Evolutionary conservation across 2,888 invertebrate genomes (phyloP), one percentile per base, ranked within the genome.

Genomic region (Epiblema foenella): DNA sequence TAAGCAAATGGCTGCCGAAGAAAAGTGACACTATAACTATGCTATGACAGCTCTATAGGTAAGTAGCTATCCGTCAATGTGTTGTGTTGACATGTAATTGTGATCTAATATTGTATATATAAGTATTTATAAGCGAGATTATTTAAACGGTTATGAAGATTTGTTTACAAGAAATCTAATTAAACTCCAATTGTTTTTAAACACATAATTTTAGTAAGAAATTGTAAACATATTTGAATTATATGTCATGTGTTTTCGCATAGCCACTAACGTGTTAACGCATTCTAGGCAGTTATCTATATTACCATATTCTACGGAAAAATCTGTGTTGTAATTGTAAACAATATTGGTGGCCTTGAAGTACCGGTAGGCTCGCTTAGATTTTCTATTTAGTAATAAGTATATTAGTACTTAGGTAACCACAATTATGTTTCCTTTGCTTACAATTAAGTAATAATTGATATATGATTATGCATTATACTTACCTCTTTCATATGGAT

Each of bases 1-100:
- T 90, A 88, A 90, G 93, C 93, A 93, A 93, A 93, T 93, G 93
- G 93, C 93, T 93, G 93, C 93, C 86, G 85, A 86, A 87, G 87
- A 85, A 85, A 85, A 88, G 86, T 90, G 90, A 89, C 89, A 84
- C 79, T 83, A 79, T 83, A 82, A 77, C 81, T 81, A 79, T 77
- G 74, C 81, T 81, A 79, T 77, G 74, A 78, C 76, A 76, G 68
- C 74, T 75, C 71, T 72, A 46, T 69, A 57, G 69, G 74, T 73
- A 69, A 72, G 75, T 69, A 71, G 73, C 63, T 66, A 59, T 69
- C 59, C 71, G 66, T 75, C 73, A 77, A 73, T 70, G 69, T 75
- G 75, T 69, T 77, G 73, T 75, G 72, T 75, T 74, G 60, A 71
- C 67, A 71, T 67, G 56, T 39, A n/a, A 67, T 20, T 46, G n/a